Base-by-base conservation (phyloP, 23 tunicate genomes). In the Botrylloides violaceus region DNA sequence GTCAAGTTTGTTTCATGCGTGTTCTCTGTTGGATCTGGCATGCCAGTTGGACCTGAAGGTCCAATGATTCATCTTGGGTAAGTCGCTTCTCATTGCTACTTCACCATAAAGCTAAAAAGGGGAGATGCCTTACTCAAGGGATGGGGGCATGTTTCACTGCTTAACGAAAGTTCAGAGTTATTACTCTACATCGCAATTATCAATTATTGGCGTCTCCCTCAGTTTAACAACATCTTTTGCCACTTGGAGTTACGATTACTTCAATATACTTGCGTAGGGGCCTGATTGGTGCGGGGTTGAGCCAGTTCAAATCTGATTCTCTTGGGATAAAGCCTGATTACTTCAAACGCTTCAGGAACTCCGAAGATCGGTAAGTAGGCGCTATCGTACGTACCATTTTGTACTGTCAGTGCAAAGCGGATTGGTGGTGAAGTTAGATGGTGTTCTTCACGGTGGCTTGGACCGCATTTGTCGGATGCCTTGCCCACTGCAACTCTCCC, bases 331-430 rank as follows among this genome's bases (percentile, higher is more conserved):
- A 70, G 7, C 86, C 95, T 33, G 71, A 70, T 2, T 95, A 82
- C 65, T 95, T 95, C 66, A 85, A 95, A 64, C 71, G 99, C 29
- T 95, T 95, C 56, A 77, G 99, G 35, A 95, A 95, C 36, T 89
- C 99, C 4, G 99, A 95, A 95, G 99, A 95, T 61, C 76, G 98
- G 98, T 91, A n/a, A n/a, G n/a, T n/a, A n/a, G n/a, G n/a, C n/a
- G n/a, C n/a, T n/a, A n/a, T n/a, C n/a, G n/a, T n/a, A n/a, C n/a
- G n/a, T n/a, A n/a, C n/a, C n/a, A n/a, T n/a, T n/a, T n/a, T n/a
- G n/a, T n/a, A n/a, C n/a, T n/a, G n/a, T n/a, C n/a, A n/a, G n/a
- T n/a, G n/a, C n/a, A n/a, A n/a, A n/a, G n/a, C n/a, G n/a, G n/a
- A n/a, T n/a, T n/a, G n/a, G n/a, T n/a, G n/a, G n/a, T n/a, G n/a